These are phyloP conservation scores for Epistrophe grossulariae DNA, from an alignment of 2,888 invertebrate genomes.

Conservation along the genomic window DNA sequence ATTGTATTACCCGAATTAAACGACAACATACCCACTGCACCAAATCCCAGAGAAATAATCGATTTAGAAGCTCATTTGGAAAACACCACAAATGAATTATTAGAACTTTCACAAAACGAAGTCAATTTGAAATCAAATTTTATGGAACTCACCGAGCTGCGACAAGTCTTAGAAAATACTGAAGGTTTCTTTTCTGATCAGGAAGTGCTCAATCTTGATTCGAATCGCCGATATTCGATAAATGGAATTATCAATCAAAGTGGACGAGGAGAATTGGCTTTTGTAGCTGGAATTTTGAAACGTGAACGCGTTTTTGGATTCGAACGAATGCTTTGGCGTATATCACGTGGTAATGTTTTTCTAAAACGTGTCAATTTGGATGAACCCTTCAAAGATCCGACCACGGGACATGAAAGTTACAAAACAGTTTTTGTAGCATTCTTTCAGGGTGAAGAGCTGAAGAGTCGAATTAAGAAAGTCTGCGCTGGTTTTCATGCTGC, in stretches of 20 bases:
- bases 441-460: slow-evolving; percentile 91
- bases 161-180: slow-evolving; percentile 77
- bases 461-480: slow-evolving; percentile 91
- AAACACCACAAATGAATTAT: slow-evolving; percentile 75
- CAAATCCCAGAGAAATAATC: slow-evolving; percentile 74
- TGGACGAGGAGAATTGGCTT: slow-evolving; percentile 27
- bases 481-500: slow-evolving; percentile 93
- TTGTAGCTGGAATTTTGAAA: slow-evolving; percentile 25
- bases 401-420: slow-evolving; percentile 27
- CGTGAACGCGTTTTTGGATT: slow-evolving; percentile 89
- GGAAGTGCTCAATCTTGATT: slow-evolving; percentile 78
- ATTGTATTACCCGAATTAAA: slow-evolving; percentile 78
- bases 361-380: slow-evolving; percentile 95
- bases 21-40: not conserved
- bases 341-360: slow-evolving; percentile 97
- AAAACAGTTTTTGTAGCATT: slow-evolving; percentile 94
- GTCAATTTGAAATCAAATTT: slow-evolving; percentile 71
- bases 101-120: slow-evolving; percentile 76
- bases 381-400: slow-evolving; percentile 89
- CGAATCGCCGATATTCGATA: slow-evolving; percentile 32
- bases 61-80: slow-evolving; percentile 60
- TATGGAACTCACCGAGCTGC: slow-evolving; percentile 77
- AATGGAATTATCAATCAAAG: slow-evolving; percentile 21
- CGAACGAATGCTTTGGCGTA: slow-evolving; percentile 97
- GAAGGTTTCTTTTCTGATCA: slow-evolving; percentile 77